Evolutionary conservation across 2,113 vertebrate species (phyloP).

Genomic region (Ageneiosus marmoratus): DNA sequence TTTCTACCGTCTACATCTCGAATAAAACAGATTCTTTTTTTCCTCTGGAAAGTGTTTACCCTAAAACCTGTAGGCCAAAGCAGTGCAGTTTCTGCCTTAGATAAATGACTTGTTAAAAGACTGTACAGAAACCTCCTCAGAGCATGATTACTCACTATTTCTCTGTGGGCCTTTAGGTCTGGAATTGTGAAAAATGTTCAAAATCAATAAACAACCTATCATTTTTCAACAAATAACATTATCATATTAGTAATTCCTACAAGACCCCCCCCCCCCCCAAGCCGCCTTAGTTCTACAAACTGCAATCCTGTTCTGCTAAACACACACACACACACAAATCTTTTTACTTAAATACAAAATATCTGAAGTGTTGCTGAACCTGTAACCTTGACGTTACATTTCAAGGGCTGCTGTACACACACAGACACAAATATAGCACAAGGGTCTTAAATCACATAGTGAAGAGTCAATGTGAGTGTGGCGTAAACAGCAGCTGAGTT

Average conservation of each 20-base stretch:
- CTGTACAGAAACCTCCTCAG: not conserved
- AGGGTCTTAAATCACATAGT: conserved; percentile 6
- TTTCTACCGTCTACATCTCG: not conserved
- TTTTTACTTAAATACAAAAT: not conserved
- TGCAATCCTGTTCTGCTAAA: not conserved
- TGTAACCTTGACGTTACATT: conserved; percentile 7
- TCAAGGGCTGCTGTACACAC: not conserved
- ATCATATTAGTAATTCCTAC: not conserved
- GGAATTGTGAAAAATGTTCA: not conserved
- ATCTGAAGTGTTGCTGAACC: not conserved
- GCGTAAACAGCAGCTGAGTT: conserved; percentile 24
- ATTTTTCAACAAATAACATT: not conserved
- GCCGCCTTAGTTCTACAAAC: not conserved
- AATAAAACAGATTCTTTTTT: not conserved
- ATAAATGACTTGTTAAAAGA: not conserved
- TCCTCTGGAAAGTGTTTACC: fast-evolving
- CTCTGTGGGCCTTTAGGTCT: not conserved
- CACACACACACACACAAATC: not conserved
- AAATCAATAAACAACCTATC: too few species aligned
- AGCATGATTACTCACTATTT: not conserved
- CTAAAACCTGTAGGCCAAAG: not conserved
- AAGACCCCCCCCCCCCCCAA: not conserved
- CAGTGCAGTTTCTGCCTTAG: not conserved
- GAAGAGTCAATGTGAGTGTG: not conserved
- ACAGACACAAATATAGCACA: conserved; percentile 17